phyloP scores from a whole-genome alignment of 1,140 invertebrate species.

The Cepaea nemoralis region DNA sequence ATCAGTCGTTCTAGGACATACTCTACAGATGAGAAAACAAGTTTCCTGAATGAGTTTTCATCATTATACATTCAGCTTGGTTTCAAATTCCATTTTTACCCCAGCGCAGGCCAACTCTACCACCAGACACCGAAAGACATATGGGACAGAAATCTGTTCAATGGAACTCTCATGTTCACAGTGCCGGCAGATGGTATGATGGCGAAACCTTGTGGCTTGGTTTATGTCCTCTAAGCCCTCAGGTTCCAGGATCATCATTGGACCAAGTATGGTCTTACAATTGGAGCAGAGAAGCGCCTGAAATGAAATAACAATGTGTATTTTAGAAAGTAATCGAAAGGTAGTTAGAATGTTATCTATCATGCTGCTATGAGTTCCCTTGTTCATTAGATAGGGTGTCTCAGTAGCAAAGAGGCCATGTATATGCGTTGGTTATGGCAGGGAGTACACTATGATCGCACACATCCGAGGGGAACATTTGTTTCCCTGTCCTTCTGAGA shows the following conservation, averaged over 20 bases:
- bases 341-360: no score
- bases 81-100: conserved; percentile 85
- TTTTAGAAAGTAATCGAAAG: no score
- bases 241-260: not conserved
- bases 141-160: conserved; percentile 78
- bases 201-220: not conserved
- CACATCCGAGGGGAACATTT: no score
- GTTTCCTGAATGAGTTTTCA: no score
- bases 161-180: not conserved
- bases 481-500: no score
- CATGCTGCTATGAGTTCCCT: no score
- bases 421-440: no score
- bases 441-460: no score
- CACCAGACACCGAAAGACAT: conserved; percentile 89
- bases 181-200: conserved; percentile 15
- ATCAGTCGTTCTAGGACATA: no score
- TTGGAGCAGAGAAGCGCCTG: conserved; percentile 21
- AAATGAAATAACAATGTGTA: not conserved
- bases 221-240: not conserved
- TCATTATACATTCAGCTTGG: conserved; percentile 44
- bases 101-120: conserved; percentile 91
- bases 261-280: conserved; percentile 17
- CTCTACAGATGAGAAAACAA: no score
- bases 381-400: no score
- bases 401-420: no score